Conservation (phyloP, 1,140 invertebrate genomes). For the Oreohelix idahoensis region DNA sequence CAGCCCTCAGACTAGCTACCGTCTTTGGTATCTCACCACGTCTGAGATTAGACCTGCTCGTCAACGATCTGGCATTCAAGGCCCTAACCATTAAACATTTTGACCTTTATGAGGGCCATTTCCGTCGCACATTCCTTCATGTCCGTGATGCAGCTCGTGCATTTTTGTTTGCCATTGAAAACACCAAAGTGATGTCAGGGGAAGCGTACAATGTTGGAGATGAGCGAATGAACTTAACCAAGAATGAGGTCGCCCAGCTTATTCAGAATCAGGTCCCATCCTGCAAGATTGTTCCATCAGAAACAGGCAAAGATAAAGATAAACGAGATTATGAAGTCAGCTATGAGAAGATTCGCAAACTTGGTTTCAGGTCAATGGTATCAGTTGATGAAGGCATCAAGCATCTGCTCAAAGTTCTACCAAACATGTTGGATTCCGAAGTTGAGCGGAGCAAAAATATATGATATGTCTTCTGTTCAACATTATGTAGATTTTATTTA, state of each 20-base stretch:
- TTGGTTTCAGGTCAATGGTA: slow-evolving; percentile 55
- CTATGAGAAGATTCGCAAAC: slow-evolving; percentile 56
- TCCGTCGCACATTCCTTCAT: slow-evolving; percentile 64
- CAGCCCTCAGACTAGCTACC: slow-evolving; percentile 61
- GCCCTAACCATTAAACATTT: slow-evolving; percentile 61
- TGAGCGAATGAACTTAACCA: slow-evolving; percentile 64
- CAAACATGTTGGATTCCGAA: slow-evolving; percentile 49
- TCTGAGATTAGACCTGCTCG: slow-evolving; percentile 61
- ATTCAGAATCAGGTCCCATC: slow-evolving; percentile 53
- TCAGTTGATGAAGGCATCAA: slow-evolving; percentile 56
- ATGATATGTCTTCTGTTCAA: too few species aligned
- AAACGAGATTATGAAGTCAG: slow-evolving; percentile 66
- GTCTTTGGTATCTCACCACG: slow-evolving; percentile 64
- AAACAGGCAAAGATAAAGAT: slow-evolving; percentile 58
- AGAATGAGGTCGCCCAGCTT: slow-evolving; percentile 54
- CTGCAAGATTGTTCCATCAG: slow-evolving; percentile 53
- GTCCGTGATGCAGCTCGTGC: slow-evolving; percentile 63
- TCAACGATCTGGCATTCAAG: slow-evolving; percentile 66
- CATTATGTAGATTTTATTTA: too few species aligned
- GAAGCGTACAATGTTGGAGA: slow-evolving; percentile 64
- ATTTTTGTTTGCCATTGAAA: slow-evolving; percentile 60
- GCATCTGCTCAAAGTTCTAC: slow-evolving; percentile 57
- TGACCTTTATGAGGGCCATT: slow-evolving; percentile 63
- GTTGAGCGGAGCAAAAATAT: slow-evolving; percentile 56
- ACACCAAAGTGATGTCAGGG: slow-evolving; percentile 57